Conservation (phyloP, 2,113 vertebrate species). For the Cettia cetti region DNA sequence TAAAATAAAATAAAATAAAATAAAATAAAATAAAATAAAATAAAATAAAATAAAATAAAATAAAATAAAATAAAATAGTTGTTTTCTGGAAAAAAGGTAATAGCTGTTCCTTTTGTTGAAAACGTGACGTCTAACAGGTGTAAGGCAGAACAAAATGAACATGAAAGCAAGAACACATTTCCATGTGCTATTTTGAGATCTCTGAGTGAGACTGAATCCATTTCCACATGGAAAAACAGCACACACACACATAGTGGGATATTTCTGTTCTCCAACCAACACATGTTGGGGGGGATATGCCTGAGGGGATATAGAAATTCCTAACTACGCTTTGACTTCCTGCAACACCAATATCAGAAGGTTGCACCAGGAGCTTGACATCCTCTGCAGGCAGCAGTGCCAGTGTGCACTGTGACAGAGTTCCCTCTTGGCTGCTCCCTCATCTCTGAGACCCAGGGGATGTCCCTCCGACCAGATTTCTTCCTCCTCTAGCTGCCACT, state of each 20-base stretch:
- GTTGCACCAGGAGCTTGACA: background rate
- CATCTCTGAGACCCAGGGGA: background rate
- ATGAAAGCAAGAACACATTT: conserved; percentile 19
- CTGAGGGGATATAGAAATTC: rapidly evolving
- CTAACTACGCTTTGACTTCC: background rate
- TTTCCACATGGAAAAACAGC: background rate
- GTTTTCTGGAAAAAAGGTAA: background rate
- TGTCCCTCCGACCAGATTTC: background rate
- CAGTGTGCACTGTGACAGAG: background rate
- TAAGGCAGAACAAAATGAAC: conserved; percentile 35
- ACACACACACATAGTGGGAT: background rate
- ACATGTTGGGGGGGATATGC: rapidly evolving
- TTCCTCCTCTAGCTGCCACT: background rate
- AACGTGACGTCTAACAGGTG: conserved; percentile 29
- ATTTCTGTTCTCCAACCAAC: background rate
- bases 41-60: no score
- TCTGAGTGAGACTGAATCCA: background rate
- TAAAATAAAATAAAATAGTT: background rate
- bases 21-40: no score
- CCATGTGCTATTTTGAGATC: conserved; percentile 28
- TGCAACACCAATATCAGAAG: background rate
- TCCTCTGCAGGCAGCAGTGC: background rate
- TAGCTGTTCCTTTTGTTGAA: conserved; percentile 5
- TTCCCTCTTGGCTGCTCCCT: background rate
- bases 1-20: no score